Evolutionary conservation across 2,113 vertebrate species (phyloP), one percentile per base, ranked within the genome.

Genomic region (Felis chaus): DNA sequence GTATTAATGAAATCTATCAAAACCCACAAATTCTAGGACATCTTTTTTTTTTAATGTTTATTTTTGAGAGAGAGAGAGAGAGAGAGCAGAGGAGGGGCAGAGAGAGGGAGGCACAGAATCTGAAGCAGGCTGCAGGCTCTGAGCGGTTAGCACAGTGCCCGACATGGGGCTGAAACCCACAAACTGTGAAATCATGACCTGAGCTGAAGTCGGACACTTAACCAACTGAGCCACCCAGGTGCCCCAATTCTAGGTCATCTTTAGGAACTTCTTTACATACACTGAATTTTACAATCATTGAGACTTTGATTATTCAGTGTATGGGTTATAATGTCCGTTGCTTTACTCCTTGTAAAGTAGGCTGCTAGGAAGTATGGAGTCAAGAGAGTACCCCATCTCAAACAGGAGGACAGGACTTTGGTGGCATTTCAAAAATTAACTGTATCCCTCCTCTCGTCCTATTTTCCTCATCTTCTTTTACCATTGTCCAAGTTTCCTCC

Each of bases 1-100:
- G 97, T 86, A 96, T 97, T 86, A 97, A 92, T 86, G 69, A 98
- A 97, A 96, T 93, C 63, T 87, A 66, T 36, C 10, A 83, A 91
- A 84, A 84, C 8, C 4, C 41, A 66, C 9, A 13, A 79, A 53
- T 79, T 79, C 76, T 33, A 97, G 66, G 36, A 6, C 18, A 36
- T 66, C 69, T 88, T 86, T 36, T 66, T 65, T 39, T 3, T 88
- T 86, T 36, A 53, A 45, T 45, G 45, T 45, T 45, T 45, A 45
- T 45, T 45, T 45, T 9, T 45, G 45, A 45, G 45, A 45, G 45
- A 45, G 45, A 45, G 45, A 45, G 45, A 9, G 45, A 1, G 41
- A 39, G 41, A 1, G 45, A 45, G 45, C 7, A 45, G 45, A 8
- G 45, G 45, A 45, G 8, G 45, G 45, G 45, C 45, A 45, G 7